Base-by-base conservation (phyloP, 2,888 invertebrate species). In the Diachrysia chrysitis region DNA sequence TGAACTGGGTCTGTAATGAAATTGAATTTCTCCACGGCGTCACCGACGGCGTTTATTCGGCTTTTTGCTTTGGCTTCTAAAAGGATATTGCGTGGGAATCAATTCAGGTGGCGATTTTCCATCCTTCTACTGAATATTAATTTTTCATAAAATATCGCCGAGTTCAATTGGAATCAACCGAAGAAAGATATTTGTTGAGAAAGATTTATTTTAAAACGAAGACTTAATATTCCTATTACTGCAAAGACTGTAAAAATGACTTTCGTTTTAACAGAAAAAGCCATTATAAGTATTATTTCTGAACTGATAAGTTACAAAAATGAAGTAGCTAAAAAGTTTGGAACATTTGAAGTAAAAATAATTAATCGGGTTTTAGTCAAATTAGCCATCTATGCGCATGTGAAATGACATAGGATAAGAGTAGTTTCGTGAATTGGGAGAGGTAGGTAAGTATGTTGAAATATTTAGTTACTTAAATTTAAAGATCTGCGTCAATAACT, bases 81-180 rank as follows among this genome's bases (percentile, higher is more conserved):
- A 90, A 91, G 92, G 90, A 93, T 94, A 93, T 94, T 94, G 92
- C 92, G 91, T 93, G 92, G 90, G 92, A 93, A 93, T 92, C 88
- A 89, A 92, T 91, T 92, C 93, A 93, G 93, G 90, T 93, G 93
- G 85, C 87, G 86, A 84, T 84, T 83, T 89, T 85, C 82, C 83
- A 83, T 88, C 85, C 82, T 83, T 80, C 73, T 78, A 83, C 82
- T 88, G 90, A 90, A 92, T 92, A 90, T 91, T 88, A 90, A 90
- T 90, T 88, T 90, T 85, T 88, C 83, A 87, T 87, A 83, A 83
- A 85, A 83, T 83, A 82, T 74, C 71, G 53, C 53, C 0, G 66
- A 77, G 76, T 77, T 83, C 82, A 80, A 82, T 84, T 76, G 72
- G 76, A 83, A 82, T 80, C 71, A 76, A 79, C 66, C 58, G 63